phyloP scores from a whole-genome alignment of 1,140 invertebrate genomes.

The Drosophila pectinifera region DNA sequence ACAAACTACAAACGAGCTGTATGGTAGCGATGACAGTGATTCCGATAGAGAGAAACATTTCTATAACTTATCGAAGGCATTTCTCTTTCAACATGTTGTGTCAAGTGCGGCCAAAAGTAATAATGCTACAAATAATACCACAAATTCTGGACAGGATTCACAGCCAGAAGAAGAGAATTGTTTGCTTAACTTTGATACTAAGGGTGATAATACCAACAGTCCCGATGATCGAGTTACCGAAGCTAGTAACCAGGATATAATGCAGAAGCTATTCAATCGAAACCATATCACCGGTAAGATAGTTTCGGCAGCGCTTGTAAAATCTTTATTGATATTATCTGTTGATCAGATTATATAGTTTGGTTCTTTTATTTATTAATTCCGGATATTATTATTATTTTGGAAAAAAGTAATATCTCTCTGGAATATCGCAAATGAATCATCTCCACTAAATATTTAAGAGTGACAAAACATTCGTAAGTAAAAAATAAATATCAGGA shows the following conservation, averaged over 20 bases:
- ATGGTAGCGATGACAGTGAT: conserved; percentile 65
- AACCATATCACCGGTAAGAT: conserved; percentile 84
- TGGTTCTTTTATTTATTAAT: conserved; percentile 17
- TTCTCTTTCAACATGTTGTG: conserved; percentile 68
- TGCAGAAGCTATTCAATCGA: conserved; percentile 76
- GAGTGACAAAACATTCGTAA: background rate
- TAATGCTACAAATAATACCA: conserved; percentile 13
- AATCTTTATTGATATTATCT: conserved; percentile 7
- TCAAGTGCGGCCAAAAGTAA: conserved; percentile 31
- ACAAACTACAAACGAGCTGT: conserved; percentile 52
- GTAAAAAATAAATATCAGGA: background rate
- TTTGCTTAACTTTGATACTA: conserved; percentile 25
- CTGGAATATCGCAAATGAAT: conserved; percentile 2
- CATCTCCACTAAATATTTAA: background rate
- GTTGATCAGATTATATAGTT: conserved; percentile 22
- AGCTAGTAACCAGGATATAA: conserved; percentile 72
- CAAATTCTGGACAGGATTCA: conserved; percentile 18
- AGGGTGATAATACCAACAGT: conserved; percentile 19
- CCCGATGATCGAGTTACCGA: conserved; percentile 65
- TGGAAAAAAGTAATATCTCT: background rate
- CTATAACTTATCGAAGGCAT: conserved; percentile 64
- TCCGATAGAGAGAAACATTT: conserved; percentile 57
- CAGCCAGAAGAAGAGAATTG: conserved; percentile 67
- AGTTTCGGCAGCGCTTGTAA: conserved; percentile 41
- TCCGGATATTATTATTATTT: background rate